Evolutionary conservation across 2,113 vertebrate genomes (phyloP).

Genomic region (Mormoops blainvillei): DNA sequence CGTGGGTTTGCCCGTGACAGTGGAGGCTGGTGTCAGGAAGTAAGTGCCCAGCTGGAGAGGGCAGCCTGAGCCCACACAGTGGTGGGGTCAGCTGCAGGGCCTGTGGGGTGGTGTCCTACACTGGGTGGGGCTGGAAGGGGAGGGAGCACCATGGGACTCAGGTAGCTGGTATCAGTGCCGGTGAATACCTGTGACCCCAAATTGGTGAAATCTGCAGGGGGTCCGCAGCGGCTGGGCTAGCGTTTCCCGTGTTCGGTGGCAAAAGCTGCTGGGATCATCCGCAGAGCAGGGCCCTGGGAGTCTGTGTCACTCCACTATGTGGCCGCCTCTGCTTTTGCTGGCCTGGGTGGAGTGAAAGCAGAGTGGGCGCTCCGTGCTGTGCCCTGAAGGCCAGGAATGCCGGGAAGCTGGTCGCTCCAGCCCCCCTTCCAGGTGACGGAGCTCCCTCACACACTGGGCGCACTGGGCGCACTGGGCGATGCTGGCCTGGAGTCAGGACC

Average conservation of each 20-base stretch:
- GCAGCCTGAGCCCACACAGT: neutral
- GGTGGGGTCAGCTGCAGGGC: neutral
- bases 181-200: neutral
- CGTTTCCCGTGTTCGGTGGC: neutral
- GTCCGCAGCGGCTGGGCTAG: neutral
- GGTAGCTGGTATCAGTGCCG: neutral
- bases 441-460: no score
- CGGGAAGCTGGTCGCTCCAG: neutral
- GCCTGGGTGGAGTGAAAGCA: neutral
- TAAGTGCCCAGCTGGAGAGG: fast-evolving
- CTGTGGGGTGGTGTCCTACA: neutral
- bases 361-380: neutral
- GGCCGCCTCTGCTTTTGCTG: neutral
- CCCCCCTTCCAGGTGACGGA: no score
- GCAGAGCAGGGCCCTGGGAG: neutral
- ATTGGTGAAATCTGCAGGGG: neutral
- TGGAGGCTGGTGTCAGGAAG: neutral
- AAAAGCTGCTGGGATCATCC: neutral
- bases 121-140: neutral
- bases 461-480: neutral
- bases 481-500: neutral
- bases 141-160: neutral
- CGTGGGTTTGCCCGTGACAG: neutral
- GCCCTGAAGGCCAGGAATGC: neutral
- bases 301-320: fast-evolving